Percentiles rank a stretch among this genome's conserved stretches.
Evolutionary conservation across 2,888 invertebrate species (phyloP).

Genomic region (Macropis europaea): DNA sequence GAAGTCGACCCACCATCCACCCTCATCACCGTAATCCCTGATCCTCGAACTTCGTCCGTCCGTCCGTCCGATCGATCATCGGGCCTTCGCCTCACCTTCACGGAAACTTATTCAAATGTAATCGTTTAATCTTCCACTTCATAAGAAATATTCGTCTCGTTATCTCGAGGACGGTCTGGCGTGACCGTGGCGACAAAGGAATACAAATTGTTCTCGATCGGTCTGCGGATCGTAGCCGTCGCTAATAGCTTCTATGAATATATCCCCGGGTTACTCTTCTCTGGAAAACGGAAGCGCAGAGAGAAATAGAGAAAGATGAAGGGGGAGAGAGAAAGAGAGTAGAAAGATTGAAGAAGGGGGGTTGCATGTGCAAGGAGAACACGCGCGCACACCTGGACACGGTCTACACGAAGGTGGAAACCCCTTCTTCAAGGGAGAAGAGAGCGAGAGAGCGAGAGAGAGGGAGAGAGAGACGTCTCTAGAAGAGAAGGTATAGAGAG

Average conservation of each 20-base stretch:
- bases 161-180: conserved; percentile 57
- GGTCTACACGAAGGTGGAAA: background rate
- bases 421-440: conserved; percentile 1
- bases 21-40: too few relatives aligned
- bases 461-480: conserved; percentile 26
- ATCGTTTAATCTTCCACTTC: conserved; percentile 30
- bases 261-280: conserved; percentile 16
- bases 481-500: conserved; percentile 62
- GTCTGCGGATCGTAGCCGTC: conserved; percentile 57
- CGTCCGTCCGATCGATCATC: background rate
- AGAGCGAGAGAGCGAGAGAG: background rate
- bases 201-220: conserved; percentile 55
- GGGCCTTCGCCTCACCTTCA: background rate
- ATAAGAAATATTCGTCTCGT: conserved; percentile 45
- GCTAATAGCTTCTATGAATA: too few relatives aligned
- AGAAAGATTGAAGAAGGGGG: conserved; percentile 30
- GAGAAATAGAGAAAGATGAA: conserved; percentile 31
- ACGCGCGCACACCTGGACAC: conserved; percentile 14
- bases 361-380: conserved; percentile 46
- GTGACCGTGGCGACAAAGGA: conserved; percentile 56
- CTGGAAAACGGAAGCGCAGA: conserved; percentile 57
- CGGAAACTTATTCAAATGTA: conserved; percentile 52
- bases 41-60: too few relatives aligned
- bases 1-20: too few relatives aligned
- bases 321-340: conserved; percentile 22